Conservation (phyloP, 2,888 invertebrate species). For the Cacoxenus indagator region DNA sequence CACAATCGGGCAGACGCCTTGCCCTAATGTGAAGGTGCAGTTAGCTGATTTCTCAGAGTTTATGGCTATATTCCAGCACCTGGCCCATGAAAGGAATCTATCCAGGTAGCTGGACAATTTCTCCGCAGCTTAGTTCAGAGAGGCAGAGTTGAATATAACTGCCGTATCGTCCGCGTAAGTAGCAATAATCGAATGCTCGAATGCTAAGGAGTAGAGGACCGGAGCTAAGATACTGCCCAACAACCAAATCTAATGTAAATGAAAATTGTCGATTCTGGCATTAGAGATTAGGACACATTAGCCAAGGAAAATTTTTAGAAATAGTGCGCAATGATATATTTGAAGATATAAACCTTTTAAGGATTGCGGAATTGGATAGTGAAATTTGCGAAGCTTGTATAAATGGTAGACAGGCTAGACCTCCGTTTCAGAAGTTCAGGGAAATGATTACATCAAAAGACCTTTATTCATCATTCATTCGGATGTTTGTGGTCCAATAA, state of each 20-base stretch:
- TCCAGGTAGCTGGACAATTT: too few relatives aligned
- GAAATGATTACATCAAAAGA: too few relatives aligned
- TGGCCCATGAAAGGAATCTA: too few relatives aligned
- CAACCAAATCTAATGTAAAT: conserved; percentile 9
- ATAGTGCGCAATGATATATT: conserved; percentile 35
- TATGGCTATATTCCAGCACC: too few relatives aligned
- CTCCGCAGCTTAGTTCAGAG: too few relatives aligned
- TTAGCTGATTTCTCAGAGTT: too few relatives aligned
- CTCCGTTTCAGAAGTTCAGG: conserved; percentile 54
- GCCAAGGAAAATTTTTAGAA: conserved; percentile 35
- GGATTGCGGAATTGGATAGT: conserved; percentile 26
- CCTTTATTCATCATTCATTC: conserved; percentile 60
- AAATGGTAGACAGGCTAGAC: conserved; percentile 59
- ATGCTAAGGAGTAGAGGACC: conserved; percentile 27
- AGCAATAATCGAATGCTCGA: conserved; percentile 28
- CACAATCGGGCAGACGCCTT: too few relatives aligned
- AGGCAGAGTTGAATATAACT: too few relatives aligned
- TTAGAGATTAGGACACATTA: conserved; percentile 41
- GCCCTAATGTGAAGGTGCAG: too few relatives aligned
- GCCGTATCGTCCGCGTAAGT: too few relatives aligned
- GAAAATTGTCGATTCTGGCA: conserved; percentile 34
- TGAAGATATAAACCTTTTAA: conserved; percentile 30
- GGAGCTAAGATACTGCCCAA: conserved; percentile 10
- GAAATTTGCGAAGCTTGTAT: conserved; percentile 61
- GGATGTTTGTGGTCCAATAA: conserved; percentile 48